These are phyloP conservation scores for Electrona antarctica DNA, from an alignment of 2,113 vertebrate species.

Conservation along the genomic window DNA sequence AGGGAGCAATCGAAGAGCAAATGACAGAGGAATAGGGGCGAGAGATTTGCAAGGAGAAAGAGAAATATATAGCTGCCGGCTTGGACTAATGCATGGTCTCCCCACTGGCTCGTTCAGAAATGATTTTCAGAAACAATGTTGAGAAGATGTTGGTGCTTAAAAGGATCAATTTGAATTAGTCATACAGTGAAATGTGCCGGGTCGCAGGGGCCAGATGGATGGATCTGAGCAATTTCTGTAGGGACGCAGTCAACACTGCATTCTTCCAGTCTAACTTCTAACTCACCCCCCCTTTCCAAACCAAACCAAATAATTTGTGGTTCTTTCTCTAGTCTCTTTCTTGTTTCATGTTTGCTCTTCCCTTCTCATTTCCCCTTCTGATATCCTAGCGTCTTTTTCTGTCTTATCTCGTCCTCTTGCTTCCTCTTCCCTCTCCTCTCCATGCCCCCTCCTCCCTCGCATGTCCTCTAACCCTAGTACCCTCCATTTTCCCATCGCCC, in stretches of 20 bases:
- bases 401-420: constrained; percentile 35
- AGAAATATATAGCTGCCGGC: constrained; percentile 62
- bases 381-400: constrained; percentile 45
- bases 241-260: constrained; percentile 63
- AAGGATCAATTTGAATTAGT: constrained; percentile 78
- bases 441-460: neutral
- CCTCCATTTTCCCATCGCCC: neutral
- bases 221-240: constrained; percentile 65
- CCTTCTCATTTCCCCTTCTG: constrained; percentile 2
- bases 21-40: constrained; percentile 11
- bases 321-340: no score
- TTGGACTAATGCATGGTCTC: constrained; percentile 70
- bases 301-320: no score
- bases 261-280: constrained; percentile 59
- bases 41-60: constrained; percentile 44
- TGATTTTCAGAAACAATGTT: constrained; percentile 43
- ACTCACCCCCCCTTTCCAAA: no score
- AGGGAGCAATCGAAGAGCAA: neutral
- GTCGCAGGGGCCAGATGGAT: constrained; percentile 48
- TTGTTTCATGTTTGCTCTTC: no score
- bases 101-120: constrained; percentile 72
- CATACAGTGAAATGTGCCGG: constrained; percentile 69
- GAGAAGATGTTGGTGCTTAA: constrained; percentile 55
- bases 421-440: neutral
- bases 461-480: no score